Percentiles rank a stretch among this genome's conserved stretches.
Evolutionary conservation across 2,888 invertebrate genomes (phyloP).

Genomic region (Acanthacorydalis orientalis): DNA sequence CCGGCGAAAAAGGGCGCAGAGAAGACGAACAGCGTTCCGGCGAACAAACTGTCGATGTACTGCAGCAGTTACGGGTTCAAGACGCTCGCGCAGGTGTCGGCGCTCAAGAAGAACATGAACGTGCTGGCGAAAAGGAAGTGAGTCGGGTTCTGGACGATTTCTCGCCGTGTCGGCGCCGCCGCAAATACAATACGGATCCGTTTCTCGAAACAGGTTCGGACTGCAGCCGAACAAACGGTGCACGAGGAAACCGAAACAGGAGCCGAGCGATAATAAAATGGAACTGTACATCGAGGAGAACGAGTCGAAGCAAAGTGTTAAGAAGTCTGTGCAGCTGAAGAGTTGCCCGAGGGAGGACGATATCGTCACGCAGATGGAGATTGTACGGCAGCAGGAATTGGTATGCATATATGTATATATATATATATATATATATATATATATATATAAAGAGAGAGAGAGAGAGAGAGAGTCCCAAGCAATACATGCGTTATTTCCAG

Average conservation of each 20-base stretch:
- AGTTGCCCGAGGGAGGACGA: conserved; percentile 20
- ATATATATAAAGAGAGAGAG: no score
- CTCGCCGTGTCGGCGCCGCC: no score
- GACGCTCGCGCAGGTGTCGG: not conserved
- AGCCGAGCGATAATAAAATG: conserved; percentile 12
- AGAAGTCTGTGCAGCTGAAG: conserved; percentile 10
- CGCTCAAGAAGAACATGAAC: not conserved
- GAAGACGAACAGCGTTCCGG: no score
- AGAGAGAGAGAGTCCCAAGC: no score
- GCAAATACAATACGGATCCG: no score
- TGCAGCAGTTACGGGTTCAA: not conserved
- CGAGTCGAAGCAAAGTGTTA: conserved; percentile 9
- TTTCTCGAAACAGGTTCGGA: no score
- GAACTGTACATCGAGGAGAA: conserved; percentile 12
- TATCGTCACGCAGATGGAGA: conserved; percentile 22
- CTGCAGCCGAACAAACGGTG: not conserved
- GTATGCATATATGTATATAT: conserved; percentile 7
- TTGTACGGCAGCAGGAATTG: conserved; percentile 10
- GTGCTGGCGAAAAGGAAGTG: not conserved
- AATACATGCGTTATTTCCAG: no score
- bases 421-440: not conserved
- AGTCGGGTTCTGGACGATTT: no score
- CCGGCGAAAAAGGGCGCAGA: no score
- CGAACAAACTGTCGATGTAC: not conserved
- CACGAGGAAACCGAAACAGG: not conserved